Evolutionary conservation across 2,113 vertebrate species (phyloP), one percentile per base, ranked within the genome.

Genomic region (Malurus alboscapulatus): DNA sequence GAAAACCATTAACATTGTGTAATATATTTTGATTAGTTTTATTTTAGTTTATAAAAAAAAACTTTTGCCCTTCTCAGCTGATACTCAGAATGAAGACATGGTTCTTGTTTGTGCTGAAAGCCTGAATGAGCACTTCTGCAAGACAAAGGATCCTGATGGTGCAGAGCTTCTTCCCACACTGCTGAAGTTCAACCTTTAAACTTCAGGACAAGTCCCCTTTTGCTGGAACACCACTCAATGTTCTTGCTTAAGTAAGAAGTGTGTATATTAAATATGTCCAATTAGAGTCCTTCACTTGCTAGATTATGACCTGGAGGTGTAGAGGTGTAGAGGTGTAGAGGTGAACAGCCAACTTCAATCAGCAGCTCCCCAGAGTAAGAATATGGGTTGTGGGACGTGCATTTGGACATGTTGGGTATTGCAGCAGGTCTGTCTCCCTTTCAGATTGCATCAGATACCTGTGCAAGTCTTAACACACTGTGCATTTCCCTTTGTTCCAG

Each of bases 381-480:
- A 45, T 77, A 6, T 21, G 84, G 53, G 21, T 47, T 58, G 9
- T 69, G 66, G 51, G 87, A 27, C 44, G 72, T 67, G 90, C 34
- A 19, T 72, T 65, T 88, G 69, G 82, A 40, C 21, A 20, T 76
- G 67, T 89, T 69, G 85, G 71, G 67, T 62, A 92, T 91, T 75
- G 48, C 55, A 89, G n/a, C 63, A 87, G 61, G 47, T 65, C 91
- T 86, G 63, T 69, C 71, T 95, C 38, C 26, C 45, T n/a, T 63
- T 80, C 36, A 84, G 82, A 83, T 95, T 96, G 82, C 85, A 87
- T 90, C 95, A 94, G 90, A 86, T 53, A 63, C 22, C 73, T 47
- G 9, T 88, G 74, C 94, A 96, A 92, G 92, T 94, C 93, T 58
- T 71, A 73, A 90, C 94, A 95, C 30, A 80, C 47, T 55, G 24